phyloP scores from a whole-genome alignment of 37 sponge, comb jelly and placozoan species.

The Hormiphora californensis region DNA sequence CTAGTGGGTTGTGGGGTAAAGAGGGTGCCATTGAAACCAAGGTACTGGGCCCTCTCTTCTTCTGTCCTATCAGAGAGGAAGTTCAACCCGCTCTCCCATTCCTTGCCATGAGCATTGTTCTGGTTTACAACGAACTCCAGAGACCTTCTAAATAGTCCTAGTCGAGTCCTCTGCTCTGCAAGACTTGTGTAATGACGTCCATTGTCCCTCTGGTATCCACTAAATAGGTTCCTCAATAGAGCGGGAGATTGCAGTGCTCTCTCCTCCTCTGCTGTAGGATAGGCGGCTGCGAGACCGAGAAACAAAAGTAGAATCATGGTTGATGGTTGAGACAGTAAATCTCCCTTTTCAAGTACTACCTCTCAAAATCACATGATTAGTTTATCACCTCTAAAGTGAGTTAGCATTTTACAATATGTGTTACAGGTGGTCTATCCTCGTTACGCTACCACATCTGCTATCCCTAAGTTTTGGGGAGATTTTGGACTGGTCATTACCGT shows the following conservation, averaged over 20 bases:
- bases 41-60: background rate
- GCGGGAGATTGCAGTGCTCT: no score
- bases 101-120: background rate
- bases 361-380: no score
- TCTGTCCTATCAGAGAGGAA: background rate
- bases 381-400: no score
- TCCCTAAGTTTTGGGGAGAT: background rate
- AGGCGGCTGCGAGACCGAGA: no score
- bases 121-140: background rate
- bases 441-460: slow-evolving; percentile 13
- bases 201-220: no score
- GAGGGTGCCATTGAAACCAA: background rate
- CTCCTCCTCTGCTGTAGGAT: no score
- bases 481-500: slow-evolving; percentile 10
- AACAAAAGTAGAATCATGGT: no score
- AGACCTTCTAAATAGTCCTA: background rate
- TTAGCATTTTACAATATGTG: no score
- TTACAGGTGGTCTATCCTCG: slow-evolving; percentile 32
- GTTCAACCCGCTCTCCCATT: slow-evolving; percentile 13
- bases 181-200: no score
- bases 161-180: background rate
- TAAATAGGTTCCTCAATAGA: no score
- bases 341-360: no score
- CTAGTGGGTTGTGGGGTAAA: background rate
- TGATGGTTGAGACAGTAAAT: no score